phyloP scores from a whole-genome alignment of 92 coral and sea anemone species.

The Parazoanthus swiftii region DNA sequence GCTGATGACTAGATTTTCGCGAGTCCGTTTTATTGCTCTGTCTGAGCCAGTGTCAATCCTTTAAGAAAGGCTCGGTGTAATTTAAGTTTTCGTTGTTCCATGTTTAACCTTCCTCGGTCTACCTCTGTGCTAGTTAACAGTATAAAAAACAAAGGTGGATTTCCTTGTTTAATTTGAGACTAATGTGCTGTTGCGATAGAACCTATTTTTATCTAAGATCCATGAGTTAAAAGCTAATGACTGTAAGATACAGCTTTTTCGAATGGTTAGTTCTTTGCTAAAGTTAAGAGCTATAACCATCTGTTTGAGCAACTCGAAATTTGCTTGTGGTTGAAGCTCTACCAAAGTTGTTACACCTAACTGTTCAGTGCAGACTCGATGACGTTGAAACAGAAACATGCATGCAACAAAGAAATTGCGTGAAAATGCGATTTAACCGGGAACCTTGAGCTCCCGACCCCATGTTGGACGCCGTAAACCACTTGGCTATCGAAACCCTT shows the following conservation, averaged over 20 bases:
- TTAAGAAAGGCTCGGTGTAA: background rate
- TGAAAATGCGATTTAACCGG: too few species aligned
- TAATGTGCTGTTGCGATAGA: background rate
- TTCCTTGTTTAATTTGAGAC: background rate
- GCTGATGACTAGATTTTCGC: background rate
- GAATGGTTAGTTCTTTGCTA: background rate
- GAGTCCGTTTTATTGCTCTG: too few species aligned
- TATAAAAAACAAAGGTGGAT: background rate
- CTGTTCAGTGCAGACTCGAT: background rate
- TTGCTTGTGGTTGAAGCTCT: background rate
- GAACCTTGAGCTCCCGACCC: too few species aligned
- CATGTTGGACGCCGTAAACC: too few species aligned
- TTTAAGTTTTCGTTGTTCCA: too few species aligned
- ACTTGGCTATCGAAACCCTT: too few species aligned
- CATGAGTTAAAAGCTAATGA: background rate
- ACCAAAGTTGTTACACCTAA: background rate
- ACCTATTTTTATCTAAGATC: background rate
- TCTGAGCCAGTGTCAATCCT: background rate
- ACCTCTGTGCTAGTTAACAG: background rate
- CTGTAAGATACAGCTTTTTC: background rate
- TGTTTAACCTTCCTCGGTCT: background rate
- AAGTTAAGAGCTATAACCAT: background rate
- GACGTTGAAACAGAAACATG: too few species aligned
- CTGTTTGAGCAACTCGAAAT: background rate
- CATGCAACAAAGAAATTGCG: too few species aligned